phyloP scores from a whole-genome alignment of 1,140 invertebrate genomes.

The Hycleus phaleratus region DNA sequence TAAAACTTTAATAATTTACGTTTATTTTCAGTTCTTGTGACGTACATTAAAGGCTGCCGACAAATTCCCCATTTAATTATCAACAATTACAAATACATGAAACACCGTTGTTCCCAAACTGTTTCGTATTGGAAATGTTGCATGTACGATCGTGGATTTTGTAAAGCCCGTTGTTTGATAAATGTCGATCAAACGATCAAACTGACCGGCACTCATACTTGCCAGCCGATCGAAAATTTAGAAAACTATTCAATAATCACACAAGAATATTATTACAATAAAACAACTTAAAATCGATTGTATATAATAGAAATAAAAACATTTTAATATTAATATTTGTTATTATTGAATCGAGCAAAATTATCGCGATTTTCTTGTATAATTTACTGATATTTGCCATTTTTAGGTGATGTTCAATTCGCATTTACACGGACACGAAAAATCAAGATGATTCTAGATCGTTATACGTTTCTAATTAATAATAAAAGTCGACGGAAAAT shows the following conservation, averaged over 20 bases:
- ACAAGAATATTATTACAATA: constrained; percentile 2
- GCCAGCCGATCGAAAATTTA: not conserved
- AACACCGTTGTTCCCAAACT: constrained; percentile 28
- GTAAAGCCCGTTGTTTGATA: constrained; percentile 29
- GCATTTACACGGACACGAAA: too few relatives aligned
- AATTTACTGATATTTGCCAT: too few relatives aligned
- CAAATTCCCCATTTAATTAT: constrained; percentile 24
- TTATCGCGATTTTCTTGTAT: too few relatives aligned
- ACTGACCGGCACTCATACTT: constrained; percentile 24
- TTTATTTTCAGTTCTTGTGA: constrained; percentile 26
- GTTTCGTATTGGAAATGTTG: constrained; percentile 36
- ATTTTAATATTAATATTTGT: too few relatives aligned
- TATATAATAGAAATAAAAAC: too few relatives aligned
- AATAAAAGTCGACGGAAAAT: constrained; percentile 1
- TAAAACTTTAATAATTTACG: not conserved
- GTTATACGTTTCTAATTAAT: constrained; percentile 3
- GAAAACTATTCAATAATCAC: not conserved
- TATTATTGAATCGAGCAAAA: too few relatives aligned
- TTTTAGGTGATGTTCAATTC: too few relatives aligned
- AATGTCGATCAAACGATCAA: constrained; percentile 27
- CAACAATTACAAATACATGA: constrained; percentile 29
- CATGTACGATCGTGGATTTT: constrained; percentile 27
- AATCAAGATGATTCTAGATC: not conserved
- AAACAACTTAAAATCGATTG: too few relatives aligned
- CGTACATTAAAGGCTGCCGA: constrained; percentile 25